These are phyloP conservation scores for Euthynnus affinis DNA, from an alignment of 2,797 vertebrate genomes.

Conservation along the genomic window DNA sequence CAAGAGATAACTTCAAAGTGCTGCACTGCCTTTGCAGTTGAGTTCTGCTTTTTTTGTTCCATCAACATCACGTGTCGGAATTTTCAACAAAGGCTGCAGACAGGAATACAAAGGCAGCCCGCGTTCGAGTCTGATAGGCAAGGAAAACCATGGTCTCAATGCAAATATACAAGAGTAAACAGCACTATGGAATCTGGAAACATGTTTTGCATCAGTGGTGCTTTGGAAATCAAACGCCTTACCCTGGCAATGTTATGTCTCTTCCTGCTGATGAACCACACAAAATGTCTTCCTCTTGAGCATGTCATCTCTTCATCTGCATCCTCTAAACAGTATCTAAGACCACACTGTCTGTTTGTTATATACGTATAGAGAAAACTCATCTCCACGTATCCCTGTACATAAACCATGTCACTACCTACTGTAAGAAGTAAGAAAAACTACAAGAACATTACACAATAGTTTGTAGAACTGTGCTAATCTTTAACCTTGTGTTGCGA, in stretches of 20 bases:
- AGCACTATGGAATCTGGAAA: neutral
- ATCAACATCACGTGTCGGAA: too few relatives aligned
- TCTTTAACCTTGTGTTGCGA: too few relatives aligned
- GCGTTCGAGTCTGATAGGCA: too few relatives aligned
- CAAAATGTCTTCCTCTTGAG: neutral
- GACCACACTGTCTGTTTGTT: too few relatives aligned
- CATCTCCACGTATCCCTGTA: neutral
- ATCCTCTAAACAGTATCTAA: neutral
- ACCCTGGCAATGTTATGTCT: neutral
- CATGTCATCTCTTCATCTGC: too few relatives aligned
- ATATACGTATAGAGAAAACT: neutral
- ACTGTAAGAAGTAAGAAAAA: neutral
- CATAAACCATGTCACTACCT: neutral
- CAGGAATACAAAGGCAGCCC: too few relatives aligned
- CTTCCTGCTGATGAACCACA: neutral
- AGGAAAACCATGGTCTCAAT: neutral
- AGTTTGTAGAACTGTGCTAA: neutral
- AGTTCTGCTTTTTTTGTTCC: too few relatives aligned
- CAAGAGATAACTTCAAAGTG: too few relatives aligned
- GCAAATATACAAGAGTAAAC: neutral
- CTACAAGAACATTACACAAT: neutral
- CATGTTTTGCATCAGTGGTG: neutral
- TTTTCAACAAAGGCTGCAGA: too few relatives aligned
- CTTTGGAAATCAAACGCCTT: neutral
- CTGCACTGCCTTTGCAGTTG: too few relatives aligned